phyloP scores from a whole-genome alignment of 2,888 invertebrate species.

The Leptopilina myrica region DNA sequence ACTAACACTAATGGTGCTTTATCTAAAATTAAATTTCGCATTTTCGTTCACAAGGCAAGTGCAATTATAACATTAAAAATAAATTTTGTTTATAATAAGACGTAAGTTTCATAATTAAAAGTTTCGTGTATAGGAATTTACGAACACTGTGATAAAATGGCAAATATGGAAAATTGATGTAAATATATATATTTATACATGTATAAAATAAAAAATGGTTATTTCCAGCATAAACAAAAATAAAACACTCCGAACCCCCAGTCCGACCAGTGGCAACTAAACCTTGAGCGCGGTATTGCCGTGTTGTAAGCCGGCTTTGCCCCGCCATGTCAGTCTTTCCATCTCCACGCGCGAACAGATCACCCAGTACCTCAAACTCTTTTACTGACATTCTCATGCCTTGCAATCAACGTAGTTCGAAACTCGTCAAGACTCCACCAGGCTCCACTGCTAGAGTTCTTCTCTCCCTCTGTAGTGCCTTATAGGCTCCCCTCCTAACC shows the following conservation, averaged over 20 bases:
- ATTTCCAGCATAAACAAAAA: background rate
- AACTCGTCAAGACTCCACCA: conserved; percentile 24
- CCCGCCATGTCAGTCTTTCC: conserved; percentile 26
- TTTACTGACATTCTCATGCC: conserved; percentile 28
- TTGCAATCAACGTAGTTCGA: conserved; percentile 13
- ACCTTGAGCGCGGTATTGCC: conserved; percentile 26
- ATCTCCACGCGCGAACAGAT: conserved; percentile 17
- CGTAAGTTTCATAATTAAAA: too few species aligned
- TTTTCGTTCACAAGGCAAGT: too few species aligned
- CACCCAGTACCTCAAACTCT: conserved; percentile 11
- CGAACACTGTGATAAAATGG: too few species aligned
- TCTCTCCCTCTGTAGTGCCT: conserved; percentile 28
- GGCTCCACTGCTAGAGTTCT: conserved; percentile 2
- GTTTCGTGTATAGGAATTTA: too few species aligned
- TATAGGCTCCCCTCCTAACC: conserved; percentile 27
- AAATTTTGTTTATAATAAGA: too few species aligned
- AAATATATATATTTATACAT: too few species aligned
- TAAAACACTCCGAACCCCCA: background rate
- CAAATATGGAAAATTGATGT: too few species aligned
- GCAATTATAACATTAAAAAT: too few species aligned
- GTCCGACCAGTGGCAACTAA: conserved; percentile 24
- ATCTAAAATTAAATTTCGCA: too few species aligned
- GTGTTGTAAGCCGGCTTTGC: conserved; percentile 21
- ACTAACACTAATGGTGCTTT: too few species aligned
- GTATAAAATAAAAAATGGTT: background rate